Percentiles rank a stretch among this genome's conserved stretches.
phyloP scores from a whole-genome alignment of 1,140 invertebrate species.

The Trypoxylus dichotomus region DNA sequence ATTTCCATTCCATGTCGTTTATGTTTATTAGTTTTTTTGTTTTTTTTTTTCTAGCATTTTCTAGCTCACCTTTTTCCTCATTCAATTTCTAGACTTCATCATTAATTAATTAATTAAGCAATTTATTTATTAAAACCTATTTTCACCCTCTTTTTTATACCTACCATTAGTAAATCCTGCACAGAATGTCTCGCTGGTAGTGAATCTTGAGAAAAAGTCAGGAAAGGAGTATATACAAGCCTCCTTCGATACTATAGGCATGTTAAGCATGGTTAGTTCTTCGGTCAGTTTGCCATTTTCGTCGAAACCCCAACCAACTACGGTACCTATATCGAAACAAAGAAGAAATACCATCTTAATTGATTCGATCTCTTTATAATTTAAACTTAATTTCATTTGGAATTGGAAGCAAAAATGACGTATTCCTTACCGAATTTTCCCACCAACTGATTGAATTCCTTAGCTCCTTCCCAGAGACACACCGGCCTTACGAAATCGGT shows the following conservation, averaged over 20 bases:
- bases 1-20: too few species aligned
- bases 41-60: too few species aligned
- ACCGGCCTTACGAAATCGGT: slow-evolving; percentile 60
- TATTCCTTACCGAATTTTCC: slow-evolving; percentile 42
- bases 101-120: too few species aligned
- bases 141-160: too few species aligned
- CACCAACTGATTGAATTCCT: slow-evolving; percentile 39
- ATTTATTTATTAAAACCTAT: too few species aligned
- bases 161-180: slow-evolving; percentile 56
- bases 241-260: slow-evolving; percentile 55
- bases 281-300: slow-evolving; percentile 54
- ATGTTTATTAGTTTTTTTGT: too few species aligned
- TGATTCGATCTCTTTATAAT: neutral
- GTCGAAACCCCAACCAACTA: slow-evolving; percentile 57
- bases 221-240: slow-evolving; percentile 56
- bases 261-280: slow-evolving; percentile 53
- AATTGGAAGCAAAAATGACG: too few species aligned
- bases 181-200: slow-evolving; percentile 55
- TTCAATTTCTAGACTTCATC: too few species aligned
- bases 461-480: slow-evolving; percentile 56
- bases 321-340: slow-evolving; percentile 43
- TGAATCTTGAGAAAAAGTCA: slow-evolving; percentile 56
- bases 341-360: neutral
- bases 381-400: neutral
- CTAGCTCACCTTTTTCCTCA: too few species aligned